Evolutionary conservation across 1,140 invertebrate species (phyloP).

Genomic region (Drosophila kanapiae): DNA sequence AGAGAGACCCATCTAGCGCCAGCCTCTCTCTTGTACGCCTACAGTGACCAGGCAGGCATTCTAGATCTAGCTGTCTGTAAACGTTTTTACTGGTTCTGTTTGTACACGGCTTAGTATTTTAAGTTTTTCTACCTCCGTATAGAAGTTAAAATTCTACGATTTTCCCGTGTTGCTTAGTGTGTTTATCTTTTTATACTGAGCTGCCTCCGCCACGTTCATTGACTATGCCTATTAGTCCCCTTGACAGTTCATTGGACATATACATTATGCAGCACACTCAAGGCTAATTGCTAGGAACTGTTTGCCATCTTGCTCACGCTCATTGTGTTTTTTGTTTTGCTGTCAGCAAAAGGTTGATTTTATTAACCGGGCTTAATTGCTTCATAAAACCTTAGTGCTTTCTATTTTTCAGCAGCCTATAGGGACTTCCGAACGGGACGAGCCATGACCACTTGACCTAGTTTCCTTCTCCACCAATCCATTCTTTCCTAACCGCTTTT

Average conservation of each 20-base stretch:
- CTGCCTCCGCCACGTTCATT: not conserved
- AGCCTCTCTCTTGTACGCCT: no score
- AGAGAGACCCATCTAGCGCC: no score
- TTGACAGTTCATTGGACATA: slow-evolving; percentile 34
- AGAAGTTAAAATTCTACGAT: no score
- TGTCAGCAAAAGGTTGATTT: slow-evolving; percentile 38
- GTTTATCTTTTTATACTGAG: slow-evolving; percentile 1
- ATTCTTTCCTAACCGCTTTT: not conserved
- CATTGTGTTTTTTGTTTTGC: slow-evolving; percentile 5
- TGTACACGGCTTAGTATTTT: no score
- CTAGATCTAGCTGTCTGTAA: no score
- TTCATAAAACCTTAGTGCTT: slow-evolving; percentile 47
- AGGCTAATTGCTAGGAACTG: slow-evolving; percentile 30
- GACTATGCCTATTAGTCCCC: slow-evolving; percentile 28
- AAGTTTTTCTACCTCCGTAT: no score
- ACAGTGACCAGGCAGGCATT: no score
- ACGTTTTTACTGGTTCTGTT: no score
- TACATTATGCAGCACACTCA: slow-evolving; percentile 37
- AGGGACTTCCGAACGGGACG: not conserved
- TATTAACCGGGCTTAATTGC: slow-evolving; percentile 53
- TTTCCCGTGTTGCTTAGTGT: not conserved
- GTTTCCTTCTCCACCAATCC: slow-evolving; percentile 12
- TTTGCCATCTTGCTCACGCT: not conserved
- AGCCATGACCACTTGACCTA: slow-evolving; percentile 32
- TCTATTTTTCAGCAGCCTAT: slow-evolving; percentile 29